phyloP scores from a whole-genome alignment of 2,888 invertebrate genomes.

The Odontocolon sp. region DNA sequence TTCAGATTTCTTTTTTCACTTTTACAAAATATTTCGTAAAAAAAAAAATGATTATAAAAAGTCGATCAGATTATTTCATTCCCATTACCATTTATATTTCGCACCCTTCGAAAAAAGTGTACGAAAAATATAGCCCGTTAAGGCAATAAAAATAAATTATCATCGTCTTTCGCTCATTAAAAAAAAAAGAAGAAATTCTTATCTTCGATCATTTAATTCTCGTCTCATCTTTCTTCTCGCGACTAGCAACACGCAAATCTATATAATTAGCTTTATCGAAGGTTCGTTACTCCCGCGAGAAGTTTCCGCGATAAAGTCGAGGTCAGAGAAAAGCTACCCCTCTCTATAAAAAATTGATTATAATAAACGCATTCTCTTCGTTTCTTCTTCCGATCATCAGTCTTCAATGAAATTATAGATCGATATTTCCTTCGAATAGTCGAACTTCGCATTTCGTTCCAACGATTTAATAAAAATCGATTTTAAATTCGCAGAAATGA shows the following conservation, averaged over 20 bases:
- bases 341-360: not conserved
- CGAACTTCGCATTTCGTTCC: no score
- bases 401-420: not conserved
- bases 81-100: no score
- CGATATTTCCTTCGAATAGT: no score
- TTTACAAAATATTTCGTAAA: no score
- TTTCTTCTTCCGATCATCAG: not conserved
- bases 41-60: not conserved
- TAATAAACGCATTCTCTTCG: not conserved
- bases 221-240: not conserved
- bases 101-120: no score
- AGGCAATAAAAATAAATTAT: not conserved
- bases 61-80: no score
- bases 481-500: no score
- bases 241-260: not conserved
- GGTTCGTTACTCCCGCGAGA: constrained; percentile 18
- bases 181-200: not conserved
- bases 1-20: no score
- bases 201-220: not conserved
- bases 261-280: constrained; percentile 15
- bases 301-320: constrained; percentile 25
- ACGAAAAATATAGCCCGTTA: no score
- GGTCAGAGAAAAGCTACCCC: constrained; percentile 25
- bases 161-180: no score
- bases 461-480: no score